Conservation (phyloP, 37 sponge, comb jelly and placozoan genomes). For the Cladorhizidae sp. region DNA sequence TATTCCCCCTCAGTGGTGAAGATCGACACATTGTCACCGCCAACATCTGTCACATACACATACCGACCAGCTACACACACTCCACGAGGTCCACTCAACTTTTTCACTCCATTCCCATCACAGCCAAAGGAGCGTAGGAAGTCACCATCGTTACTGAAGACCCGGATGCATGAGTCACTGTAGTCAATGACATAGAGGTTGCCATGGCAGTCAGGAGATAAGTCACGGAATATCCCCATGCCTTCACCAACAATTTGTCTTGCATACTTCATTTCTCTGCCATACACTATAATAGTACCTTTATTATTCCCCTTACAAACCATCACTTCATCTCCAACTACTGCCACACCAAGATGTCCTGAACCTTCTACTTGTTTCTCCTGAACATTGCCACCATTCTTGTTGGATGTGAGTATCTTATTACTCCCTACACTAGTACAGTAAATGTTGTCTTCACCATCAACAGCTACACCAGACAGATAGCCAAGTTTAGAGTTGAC, state of each 20-base stretch:
- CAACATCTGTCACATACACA: too few species aligned
- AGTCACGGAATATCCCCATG: too few species aligned
- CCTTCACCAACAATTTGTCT: too few species aligned
- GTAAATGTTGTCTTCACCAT: constrained; percentile 3
- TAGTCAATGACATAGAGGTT: background rate
- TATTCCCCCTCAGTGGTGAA: constrained; percentile 10
- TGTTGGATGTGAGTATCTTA: background rate
- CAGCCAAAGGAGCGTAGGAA: background rate
- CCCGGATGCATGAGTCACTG: background rate
- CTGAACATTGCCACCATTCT: background rate
- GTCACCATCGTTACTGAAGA: constrained; percentile 7
- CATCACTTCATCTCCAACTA: too few species aligned
- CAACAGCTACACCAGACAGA: constrained; percentile 1
- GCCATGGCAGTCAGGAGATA: background rate
- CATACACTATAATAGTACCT: too few species aligned
- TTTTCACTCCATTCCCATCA: constrained; percentile 5
- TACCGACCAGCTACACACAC: too few species aligned
- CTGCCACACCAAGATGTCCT: too few species aligned
- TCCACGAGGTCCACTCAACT: background rate
- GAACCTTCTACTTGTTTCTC: too few species aligned
- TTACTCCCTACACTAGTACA: background rate
- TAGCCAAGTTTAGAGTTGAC: background rate
- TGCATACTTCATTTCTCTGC: background rate
- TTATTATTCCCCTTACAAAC: background rate
- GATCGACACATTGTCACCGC: background rate